Evolutionary conservation across 2,797 vertebrate species (phyloP).

Genomic region (Zalophus californianus): DNA sequence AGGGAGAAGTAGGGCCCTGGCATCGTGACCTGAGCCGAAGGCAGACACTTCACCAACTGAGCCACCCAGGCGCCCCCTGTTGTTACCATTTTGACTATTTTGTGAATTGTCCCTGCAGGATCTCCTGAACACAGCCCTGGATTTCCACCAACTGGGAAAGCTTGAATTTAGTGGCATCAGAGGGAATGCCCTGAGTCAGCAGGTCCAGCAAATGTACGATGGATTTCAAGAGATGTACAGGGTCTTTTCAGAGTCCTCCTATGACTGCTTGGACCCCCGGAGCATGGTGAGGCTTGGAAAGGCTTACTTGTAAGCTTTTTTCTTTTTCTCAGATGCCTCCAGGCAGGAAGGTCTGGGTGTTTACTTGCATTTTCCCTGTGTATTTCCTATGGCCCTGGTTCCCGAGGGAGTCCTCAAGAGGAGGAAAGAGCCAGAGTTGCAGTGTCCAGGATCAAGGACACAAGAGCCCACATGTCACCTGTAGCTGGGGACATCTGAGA

Average conservation of each 20-base stretch:
- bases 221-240: conserved; percentile 91
- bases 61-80: not conserved
- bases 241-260: conserved; percentile 89
- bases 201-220: conserved; percentile 89
- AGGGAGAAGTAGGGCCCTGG: not conserved
- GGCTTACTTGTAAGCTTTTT: not conserved
- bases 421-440: not conserved
- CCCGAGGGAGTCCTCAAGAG: not conserved
- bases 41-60: not conserved
- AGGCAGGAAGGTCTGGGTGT: not conserved
- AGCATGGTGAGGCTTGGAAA: conserved; percentile 86
- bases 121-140: conserved; percentile 90
- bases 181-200: conserved; percentile 91
- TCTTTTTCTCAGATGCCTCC: not conserved
- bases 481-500: not conserved
- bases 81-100: not conserved
- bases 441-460: not conserved
- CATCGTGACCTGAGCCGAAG: not conserved
- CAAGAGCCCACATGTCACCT: not conserved
- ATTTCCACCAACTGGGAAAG: conserved; percentile 94
- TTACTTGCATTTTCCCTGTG: not conserved
- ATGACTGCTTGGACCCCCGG: conserved; percentile 91
- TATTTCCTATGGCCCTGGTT: not conserved
- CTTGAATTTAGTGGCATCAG: conserved; percentile 93
- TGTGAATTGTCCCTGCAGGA: conserved; percentile 85